A percentile compares a stretch with the other conserved stretches of the same genome.
These are phyloP conservation scores for Dynastes tityus DNA, from an alignment of 2,888 invertebrate species.

Conservation along the genomic window DNA sequence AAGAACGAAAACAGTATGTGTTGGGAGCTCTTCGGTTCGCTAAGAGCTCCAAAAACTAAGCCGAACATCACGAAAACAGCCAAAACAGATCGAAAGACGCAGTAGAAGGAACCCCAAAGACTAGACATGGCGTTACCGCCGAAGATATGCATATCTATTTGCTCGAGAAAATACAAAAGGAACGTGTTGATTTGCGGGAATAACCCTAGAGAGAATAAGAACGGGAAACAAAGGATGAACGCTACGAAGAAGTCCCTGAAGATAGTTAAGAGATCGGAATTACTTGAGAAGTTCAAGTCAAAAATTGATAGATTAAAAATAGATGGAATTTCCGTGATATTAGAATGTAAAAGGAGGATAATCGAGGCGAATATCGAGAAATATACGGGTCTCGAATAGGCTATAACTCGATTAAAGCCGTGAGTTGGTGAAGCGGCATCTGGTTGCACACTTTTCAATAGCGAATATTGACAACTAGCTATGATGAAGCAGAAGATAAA, in stretches of 20 bases:
- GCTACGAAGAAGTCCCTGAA: constrained; percentile 84
- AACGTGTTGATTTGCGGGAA: constrained; percentile 99
- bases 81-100: constrained; percentile 84
- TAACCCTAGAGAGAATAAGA: constrained; percentile 95
- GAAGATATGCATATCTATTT: constrained; percentile 92
- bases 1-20: constrained; percentile 96
- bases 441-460: constrained; percentile 98
- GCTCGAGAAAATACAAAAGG: constrained; percentile 96
- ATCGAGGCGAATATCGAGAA: constrained; percentile 85
- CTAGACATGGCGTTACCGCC: constrained; percentile 92
- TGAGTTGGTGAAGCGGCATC: constrained; percentile 99
- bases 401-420: constrained; percentile 95
- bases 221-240: constrained; percentile 91
- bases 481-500: constrained; percentile 98
- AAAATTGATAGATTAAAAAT: constrained; percentile 69
- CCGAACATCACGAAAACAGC: constrained; percentile 88
- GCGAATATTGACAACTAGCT: constrained; percentile 97
- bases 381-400: constrained; percentile 94
- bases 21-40: constrained; percentile 88
- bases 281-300: constrained; percentile 71
- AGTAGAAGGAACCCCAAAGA: constrained; percentile 87
- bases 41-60: constrained; percentile 89
- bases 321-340: constrained; percentile 57
- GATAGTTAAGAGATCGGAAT: constrained; percentile 77
- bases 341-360: constrained; percentile 64